Conservation (phyloP, 1,140 invertebrate species). For the Drosophila auraria region DNA sequence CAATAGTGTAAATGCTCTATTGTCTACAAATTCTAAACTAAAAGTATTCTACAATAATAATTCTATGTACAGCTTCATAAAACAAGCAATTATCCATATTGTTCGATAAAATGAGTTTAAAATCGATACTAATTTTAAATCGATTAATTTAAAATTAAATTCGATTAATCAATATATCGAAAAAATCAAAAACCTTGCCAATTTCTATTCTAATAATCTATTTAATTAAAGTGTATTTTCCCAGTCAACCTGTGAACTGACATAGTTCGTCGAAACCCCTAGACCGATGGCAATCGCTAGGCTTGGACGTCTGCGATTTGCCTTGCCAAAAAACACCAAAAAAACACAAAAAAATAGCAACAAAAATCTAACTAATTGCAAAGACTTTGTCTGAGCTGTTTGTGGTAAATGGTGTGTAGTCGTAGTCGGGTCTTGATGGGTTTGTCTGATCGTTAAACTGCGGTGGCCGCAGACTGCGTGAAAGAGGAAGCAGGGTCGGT, state of each 20-base stretch:
- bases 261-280: not conserved
- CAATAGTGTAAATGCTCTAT: too few relatives aligned
- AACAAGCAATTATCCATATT: too few relatives aligned
- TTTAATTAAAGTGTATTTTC: slow-evolving; percentile 5
- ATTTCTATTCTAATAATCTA: not conserved
- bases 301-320: slow-evolving; percentile 30
- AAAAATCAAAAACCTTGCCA: too few relatives aligned
- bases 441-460: slow-evolving; percentile 30
- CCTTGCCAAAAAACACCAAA: slow-evolving; percentile 16
- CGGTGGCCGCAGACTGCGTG: slow-evolving; percentile 17
- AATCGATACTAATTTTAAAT: too few relatives aligned
- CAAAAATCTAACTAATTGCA: slow-evolving; percentile 34
- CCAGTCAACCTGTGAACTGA: slow-evolving; percentile 8
- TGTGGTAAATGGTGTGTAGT: slow-evolving; percentile 7
- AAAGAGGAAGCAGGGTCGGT: slow-evolving; percentile 22
- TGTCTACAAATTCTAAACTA: too few relatives aligned
- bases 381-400: slow-evolving; percentile 28
- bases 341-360: not conserved
- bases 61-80: too few relatives aligned
- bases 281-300: slow-evolving; percentile 21
- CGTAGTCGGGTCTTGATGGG: slow-evolving; percentile 12
- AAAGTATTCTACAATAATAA: too few relatives aligned
- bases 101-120: too few relatives aligned
- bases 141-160: too few relatives aligned
- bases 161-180: too few relatives aligned